These are phyloP conservation scores for Lasioglossum calceatum DNA, from an alignment of 2,888 invertebrate species.

Conservation along the genomic window DNA sequence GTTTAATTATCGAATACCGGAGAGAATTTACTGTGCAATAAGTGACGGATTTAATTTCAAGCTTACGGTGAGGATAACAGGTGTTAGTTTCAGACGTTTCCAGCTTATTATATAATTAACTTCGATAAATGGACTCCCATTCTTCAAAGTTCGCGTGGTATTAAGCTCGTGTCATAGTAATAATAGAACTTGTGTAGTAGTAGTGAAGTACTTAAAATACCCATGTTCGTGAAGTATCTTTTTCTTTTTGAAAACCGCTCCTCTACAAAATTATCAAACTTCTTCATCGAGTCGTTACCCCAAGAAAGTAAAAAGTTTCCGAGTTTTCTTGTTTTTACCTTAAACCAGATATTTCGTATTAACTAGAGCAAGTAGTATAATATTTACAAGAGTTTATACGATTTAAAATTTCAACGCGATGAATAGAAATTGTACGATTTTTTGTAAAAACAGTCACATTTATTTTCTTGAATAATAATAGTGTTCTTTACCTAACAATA, in stretches of 20 bases:
- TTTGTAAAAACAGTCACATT: background rate
- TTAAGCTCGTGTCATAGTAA: background rate
- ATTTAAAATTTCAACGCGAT: background rate
- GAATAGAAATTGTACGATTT: background rate
- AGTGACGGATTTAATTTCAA: constrained; percentile 4
- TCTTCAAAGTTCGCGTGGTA: background rate
- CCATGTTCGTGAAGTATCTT: background rate
- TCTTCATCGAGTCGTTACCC: background rate
- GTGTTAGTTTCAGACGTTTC: background rate
- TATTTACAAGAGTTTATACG: background rate
- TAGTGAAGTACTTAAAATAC: background rate
- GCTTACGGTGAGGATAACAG: background rate
- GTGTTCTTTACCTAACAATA: background rate
- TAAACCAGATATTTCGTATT: background rate
- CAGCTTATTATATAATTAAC: constrained; percentile 1
- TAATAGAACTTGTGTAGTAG: background rate
- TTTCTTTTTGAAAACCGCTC: background rate
- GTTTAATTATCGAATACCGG: constrained; percentile 23
- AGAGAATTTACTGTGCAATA: constrained; percentile 12
- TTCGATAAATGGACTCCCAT: background rate
- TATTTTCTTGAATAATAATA: background rate
- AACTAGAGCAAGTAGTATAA: background rate
- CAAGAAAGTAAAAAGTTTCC: background rate
- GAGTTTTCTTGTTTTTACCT: background rate
- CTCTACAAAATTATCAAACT: background rate